Evolutionary conservation across 2,888 invertebrate species (phyloP).

Genomic region (Sicus ferrugineus): DNA sequence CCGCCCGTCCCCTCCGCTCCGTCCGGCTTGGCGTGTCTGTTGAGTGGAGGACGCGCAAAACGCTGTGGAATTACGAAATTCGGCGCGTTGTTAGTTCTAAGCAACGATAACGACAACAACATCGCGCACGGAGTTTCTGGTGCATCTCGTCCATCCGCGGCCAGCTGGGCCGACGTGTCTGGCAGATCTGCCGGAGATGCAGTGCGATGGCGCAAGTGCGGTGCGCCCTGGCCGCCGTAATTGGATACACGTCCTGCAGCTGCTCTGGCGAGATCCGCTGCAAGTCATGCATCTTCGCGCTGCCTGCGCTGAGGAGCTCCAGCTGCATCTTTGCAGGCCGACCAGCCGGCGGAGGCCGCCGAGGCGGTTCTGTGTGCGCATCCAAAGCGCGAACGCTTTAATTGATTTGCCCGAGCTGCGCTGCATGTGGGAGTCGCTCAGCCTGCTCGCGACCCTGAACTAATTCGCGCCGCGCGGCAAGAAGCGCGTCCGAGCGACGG

Average conservation of each 20-base stretch:
- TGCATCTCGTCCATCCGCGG: slow-evolving; percentile 1
- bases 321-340: not conserved
- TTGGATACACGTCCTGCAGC: slow-evolving; percentile 47
- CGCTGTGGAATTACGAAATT: slow-evolving; percentile 43
- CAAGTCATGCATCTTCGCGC: slow-evolving; percentile 18
- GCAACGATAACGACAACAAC: slow-evolving; percentile 35
- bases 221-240: slow-evolving; percentile 30
- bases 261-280: slow-evolving; percentile 23
- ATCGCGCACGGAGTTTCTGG: slow-evolving; percentile 5
- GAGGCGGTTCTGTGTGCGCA: not conserved
- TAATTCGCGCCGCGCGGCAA: not conserved
- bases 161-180: slow-evolving; percentile 1
- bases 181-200: slow-evolving; percentile 5
- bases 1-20: not conserved
- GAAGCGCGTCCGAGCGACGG: slow-evolving; percentile 18
- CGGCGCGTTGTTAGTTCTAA: slow-evolving; percentile 42
- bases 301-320: slow-evolving; percentile 5
- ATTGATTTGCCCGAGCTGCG: slow-evolving; percentile 24
- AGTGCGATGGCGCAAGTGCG: not conserved
- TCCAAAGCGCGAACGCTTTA: slow-evolving; percentile 27
- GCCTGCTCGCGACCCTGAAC: not conserved
- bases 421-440: not conserved
- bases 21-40: slow-evolving; percentile 36
- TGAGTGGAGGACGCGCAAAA: not conserved
- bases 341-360: not conserved